Percentiles rank a stretch among this genome's conserved stretches.
phyloP scores from a whole-genome alignment of 1,140 invertebrate genomes.

The Drosophila watanabei region DNA sequence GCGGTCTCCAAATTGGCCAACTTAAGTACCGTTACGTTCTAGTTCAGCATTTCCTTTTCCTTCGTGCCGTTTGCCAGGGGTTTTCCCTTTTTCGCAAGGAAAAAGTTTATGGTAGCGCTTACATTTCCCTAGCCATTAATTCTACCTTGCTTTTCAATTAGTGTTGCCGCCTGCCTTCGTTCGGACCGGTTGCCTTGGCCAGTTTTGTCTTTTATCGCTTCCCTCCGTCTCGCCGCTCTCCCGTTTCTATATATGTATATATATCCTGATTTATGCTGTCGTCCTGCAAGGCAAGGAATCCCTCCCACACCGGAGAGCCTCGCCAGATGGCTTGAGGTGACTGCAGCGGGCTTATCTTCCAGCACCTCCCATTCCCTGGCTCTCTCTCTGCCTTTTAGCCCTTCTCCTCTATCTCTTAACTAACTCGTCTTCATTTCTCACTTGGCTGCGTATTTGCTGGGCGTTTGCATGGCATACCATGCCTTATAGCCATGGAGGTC shows the following conservation, averaged over 20 bases:
- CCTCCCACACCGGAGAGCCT: conserved; percentile 33
- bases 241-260: conserved; percentile 11
- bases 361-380: background rate
- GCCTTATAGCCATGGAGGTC: conserved; percentile 11
- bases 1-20: conserved; percentile 77
- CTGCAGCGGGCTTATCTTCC: conserved; percentile 61
- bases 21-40: conserved; percentile 82
- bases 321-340: conserved; percentile 58
- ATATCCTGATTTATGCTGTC: conserved; percentile 74
- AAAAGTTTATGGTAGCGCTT: conserved; percentile 56
- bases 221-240: background rate
- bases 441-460: conserved; percentile 76
- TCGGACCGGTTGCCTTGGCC: conserved; percentile 38
- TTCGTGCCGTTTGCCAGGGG: conserved; percentile 23
- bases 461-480: conserved; percentile 34
- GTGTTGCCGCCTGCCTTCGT: conserved; percentile 55
- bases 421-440: conserved; percentile 84
- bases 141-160: conserved; percentile 81
- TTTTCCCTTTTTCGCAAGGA: conserved; percentile 28
- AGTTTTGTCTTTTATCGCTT: conserved; percentile 47
- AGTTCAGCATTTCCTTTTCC: conserved; percentile 56
- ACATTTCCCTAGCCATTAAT: conserved; percentile 80
- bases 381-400: background rate
- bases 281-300: conserved; percentile 13
- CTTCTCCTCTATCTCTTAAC: conserved; percentile 56